These are phyloP conservation scores for Cephus runcator DNA, from an alignment of 2,888 invertebrate genomes.

Conservation along the genomic window DNA sequence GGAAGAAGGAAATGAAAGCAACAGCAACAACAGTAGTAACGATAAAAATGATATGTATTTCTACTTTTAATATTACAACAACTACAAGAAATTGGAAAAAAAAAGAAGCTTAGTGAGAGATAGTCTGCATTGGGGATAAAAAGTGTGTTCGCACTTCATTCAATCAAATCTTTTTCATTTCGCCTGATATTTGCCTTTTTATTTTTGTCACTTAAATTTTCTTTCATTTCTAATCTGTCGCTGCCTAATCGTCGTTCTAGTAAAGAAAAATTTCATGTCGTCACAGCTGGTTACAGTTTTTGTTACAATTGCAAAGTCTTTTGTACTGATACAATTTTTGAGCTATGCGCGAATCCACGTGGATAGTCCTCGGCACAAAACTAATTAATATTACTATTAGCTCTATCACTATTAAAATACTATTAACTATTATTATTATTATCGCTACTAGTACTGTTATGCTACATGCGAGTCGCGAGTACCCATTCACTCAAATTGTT, in stretches of 20 bases:
- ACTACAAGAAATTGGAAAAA: background rate
- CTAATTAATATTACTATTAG: background rate
- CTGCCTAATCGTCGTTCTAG: background rate
- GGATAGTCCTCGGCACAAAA: background rate
- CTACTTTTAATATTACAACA: conserved; percentile 62
- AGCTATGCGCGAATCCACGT: background rate
- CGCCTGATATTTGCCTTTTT: conserved; percentile 9
- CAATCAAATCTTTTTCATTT: conserved; percentile 52
- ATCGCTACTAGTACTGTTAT: background rate
- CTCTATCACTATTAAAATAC: background rate
- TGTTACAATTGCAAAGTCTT: background rate
- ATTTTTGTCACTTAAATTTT: conserved; percentile 3
- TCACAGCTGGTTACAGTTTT: background rate
- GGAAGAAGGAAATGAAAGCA: conserved; percentile 33
- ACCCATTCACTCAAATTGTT: background rate
- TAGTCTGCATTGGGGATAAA: conserved; percentile 48
- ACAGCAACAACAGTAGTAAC: conserved; percentile 36
- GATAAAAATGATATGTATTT: conserved; percentile 55
- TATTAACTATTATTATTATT: background rate
- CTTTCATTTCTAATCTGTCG: conserved; percentile 11
- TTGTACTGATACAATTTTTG: background rate
- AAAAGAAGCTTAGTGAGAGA: conserved; percentile 48
- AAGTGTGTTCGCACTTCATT: conserved; percentile 49
- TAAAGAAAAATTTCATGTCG: background rate
- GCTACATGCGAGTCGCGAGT: background rate